Conservation (phyloP, 2,888 invertebrate species). For the Aquatica leii region DNA sequence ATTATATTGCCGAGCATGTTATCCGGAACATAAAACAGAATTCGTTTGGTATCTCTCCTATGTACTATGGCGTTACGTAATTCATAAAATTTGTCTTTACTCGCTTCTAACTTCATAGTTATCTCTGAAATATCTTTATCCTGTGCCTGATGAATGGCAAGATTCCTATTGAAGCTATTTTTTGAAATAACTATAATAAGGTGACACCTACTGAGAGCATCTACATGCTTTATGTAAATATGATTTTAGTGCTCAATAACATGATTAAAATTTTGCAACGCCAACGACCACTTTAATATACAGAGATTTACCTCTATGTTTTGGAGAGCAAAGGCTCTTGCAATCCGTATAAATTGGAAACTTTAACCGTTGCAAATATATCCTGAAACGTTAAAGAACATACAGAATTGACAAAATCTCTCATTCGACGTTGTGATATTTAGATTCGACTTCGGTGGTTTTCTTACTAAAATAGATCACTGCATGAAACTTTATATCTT, state of each 20-base stretch:
- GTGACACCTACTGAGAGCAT: too few species aligned
- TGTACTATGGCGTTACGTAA: constrained; percentile 14
- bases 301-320: not conserved
- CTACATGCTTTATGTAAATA: not conserved
- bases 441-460: not conserved
- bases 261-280: too few species aligned
- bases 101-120: constrained; percentile 4
- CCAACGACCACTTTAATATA: too few species aligned
- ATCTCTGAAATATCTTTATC: constrained; percentile 8
- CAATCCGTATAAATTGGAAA: constrained; percentile 1
- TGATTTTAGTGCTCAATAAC: not conserved
- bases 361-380: too few species aligned
- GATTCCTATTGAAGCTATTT: too few species aligned
- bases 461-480: not conserved
- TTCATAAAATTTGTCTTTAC: constrained; percentile 10
- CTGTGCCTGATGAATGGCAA: too few species aligned
- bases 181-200: too few species aligned
- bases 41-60: constrained; percentile 8
- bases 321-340: not conserved
- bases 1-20: constrained; percentile 45
- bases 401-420: not conserved
- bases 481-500: not conserved
- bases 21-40: constrained; percentile 42
- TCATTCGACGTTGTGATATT: not conserved
- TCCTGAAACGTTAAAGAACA: not conserved